Conservation (phyloP, 2,888 invertebrate genomes). For the Loripinus fragilis region DNA sequence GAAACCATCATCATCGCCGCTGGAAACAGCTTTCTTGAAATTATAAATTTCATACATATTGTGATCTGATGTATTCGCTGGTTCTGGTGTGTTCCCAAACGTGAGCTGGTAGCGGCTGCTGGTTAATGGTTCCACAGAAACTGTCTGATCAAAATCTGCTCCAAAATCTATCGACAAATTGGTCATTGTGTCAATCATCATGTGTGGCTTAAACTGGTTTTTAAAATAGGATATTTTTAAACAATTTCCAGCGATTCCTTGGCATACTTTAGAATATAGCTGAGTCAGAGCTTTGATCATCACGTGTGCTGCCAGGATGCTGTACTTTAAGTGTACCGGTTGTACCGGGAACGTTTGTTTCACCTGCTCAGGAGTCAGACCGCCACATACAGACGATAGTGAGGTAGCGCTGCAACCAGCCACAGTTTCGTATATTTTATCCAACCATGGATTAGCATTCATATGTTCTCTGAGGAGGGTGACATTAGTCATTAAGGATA, state of each 20-base stretch:
- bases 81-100: neutral
- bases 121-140: neutral
- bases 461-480: neutral
- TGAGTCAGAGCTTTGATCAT: slow-evolving; percentile 20
- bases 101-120: neutral
- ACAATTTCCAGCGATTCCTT: neutral
- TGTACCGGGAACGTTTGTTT: neutral
- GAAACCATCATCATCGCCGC: neutral
- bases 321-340: slow-evolving; percentile 43
- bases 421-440: slow-evolving; percentile 24
- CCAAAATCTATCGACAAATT: neutral
- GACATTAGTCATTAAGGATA: slow-evolving; percentile 25
- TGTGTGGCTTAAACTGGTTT: neutral
- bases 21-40: neutral
- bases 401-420: slow-evolving; percentile 7
- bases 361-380: neutral
- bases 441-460: slow-evolving; percentile 39
- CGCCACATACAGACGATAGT: neutral
- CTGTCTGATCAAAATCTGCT: neutral
- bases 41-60: neutral
- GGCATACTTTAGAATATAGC: neutral
- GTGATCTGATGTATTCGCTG: neutral
- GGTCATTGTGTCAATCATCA: neutral
- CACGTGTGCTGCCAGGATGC: slow-evolving; percentile 35
- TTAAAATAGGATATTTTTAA: neutral